Percentiles rank a stretch among this genome's conserved stretches.
Conservation (phyloP, 2,113 vertebrate species). For the Rafetus swinhoei region DNA sequence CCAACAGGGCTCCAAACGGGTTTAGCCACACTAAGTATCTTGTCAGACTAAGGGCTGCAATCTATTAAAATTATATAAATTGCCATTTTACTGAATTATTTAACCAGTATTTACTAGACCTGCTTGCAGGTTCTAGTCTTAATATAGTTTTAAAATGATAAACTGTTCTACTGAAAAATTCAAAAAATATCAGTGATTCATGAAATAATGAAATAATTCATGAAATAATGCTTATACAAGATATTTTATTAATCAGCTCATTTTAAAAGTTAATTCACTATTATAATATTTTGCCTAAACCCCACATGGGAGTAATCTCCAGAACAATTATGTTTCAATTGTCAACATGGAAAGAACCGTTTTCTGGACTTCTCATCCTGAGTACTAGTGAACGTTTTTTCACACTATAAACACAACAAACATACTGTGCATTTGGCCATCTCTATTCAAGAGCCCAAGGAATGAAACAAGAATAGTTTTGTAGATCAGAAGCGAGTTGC, state of each 20-base stretch:
- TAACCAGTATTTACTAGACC: not conserved
- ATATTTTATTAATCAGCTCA: not conserved
- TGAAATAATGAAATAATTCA: not conserved
- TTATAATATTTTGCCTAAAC: not conserved
- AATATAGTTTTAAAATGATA: not conserved
- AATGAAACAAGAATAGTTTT: not conserved
- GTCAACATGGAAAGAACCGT: not conserved
- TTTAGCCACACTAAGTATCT: not conserved
- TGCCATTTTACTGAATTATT: not conserved
- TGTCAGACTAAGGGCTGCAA: not conserved
- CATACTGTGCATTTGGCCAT: not conserved
- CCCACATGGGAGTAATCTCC: not conserved
- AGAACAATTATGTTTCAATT: not conserved
- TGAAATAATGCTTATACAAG: not conserved
- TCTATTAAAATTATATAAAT: not conserved
- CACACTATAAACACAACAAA: not conserved
- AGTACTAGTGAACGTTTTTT: not conserved
- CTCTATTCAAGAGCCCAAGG: not conserved
- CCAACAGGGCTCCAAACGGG: not conserved
- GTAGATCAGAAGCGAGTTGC: not conserved
- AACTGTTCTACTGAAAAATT: not conserved
- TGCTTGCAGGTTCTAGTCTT: not conserved
- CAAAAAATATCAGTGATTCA: not conserved
- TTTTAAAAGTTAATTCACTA: not conserved
- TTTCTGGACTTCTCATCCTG: not conserved